Evolutionary conservation across 2,113 vertebrate species (phyloP).

Genomic region (Ctenomys sociabilis): DNA sequence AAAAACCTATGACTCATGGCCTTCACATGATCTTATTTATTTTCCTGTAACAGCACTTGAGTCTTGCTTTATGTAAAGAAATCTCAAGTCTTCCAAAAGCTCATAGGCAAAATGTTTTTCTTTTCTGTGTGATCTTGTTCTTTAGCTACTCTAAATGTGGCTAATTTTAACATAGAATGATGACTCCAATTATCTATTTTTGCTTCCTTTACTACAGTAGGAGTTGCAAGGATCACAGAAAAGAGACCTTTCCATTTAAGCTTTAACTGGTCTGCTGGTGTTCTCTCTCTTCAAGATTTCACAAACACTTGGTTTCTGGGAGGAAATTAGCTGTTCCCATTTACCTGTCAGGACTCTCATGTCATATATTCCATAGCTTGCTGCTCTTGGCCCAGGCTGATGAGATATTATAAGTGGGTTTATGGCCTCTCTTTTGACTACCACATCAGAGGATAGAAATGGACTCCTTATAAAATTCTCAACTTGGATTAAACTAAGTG

Average conservation of each 20-base stretch:
- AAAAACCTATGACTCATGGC: background rate
- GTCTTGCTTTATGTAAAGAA: background rate
- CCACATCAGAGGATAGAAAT: background rate
- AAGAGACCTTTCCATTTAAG: background rate
- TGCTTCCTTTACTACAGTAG: background rate
- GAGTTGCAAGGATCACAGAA: background rate
- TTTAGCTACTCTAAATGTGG: background rate
- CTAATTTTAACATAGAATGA: background rate
- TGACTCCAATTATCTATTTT: background rate
- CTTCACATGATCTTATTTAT: background rate
- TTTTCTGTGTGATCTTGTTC: background rate
- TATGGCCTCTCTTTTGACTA: background rate
- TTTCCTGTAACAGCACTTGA: background rate
- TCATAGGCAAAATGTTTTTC: background rate
- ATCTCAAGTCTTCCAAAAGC: background rate
- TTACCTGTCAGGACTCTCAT: background rate
- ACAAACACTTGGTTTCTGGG: too few relatives aligned
- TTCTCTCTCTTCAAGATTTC: background rate
- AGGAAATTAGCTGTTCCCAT: background rate
- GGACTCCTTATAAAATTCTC: rapidly evolving
- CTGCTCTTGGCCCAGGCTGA: too few relatives aligned
- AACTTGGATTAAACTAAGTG: background rate
- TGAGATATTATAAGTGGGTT: background rate
- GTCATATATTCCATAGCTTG: background rate
- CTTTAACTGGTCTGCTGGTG: background rate